phyloP scores from a whole-genome alignment of 2,888 invertebrate species.

The Ctenicera cuprea region DNA sequence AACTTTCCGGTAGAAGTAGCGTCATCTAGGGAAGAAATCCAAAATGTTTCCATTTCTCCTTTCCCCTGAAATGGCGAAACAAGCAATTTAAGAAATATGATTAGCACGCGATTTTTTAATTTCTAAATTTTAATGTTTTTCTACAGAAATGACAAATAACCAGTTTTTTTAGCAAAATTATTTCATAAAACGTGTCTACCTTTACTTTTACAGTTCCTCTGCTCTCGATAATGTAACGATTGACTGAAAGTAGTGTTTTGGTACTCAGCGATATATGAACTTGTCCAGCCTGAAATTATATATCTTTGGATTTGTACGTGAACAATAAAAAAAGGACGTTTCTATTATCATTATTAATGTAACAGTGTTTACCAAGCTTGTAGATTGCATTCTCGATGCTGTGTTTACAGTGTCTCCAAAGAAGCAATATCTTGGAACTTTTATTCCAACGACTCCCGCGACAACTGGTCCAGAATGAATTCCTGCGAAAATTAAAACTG shows the following conservation, averaged over 20 bases:
- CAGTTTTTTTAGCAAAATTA: no score
- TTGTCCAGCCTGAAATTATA: conserved; percentile 80
- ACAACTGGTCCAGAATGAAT: conserved; percentile 93
- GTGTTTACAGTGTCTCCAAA: conserved; percentile 95
- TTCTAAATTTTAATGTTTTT: no score
- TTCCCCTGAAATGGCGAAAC: conserved; percentile 84
- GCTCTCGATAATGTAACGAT: conserved; percentile 81
- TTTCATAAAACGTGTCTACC: conserved; percentile 72
- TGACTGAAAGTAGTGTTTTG: conserved; percentile 79
- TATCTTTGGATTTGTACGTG: conserved; percentile 53
- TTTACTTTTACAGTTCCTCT: conserved; percentile 88
- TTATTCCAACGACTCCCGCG: conserved; percentile 90
- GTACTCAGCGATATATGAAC: conserved; percentile 87
- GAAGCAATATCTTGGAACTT: conserved; percentile 90
- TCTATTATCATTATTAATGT: no score
- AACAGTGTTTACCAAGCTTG: conserved; percentile 74
- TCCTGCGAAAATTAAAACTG: conserved; percentile 72
- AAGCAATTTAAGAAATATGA: no score
- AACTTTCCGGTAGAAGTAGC: neutral
- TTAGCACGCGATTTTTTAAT: no score
- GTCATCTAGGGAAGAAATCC: conserved; percentile 27
- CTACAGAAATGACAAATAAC: no score
- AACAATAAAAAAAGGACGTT: no score
- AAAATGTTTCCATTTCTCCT: conserved; percentile 81
- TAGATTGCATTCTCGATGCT: conserved; percentile 91